Conservation (phyloP, 2,888 invertebrate species). For the Psylliodes chrysocephalus region DNA sequence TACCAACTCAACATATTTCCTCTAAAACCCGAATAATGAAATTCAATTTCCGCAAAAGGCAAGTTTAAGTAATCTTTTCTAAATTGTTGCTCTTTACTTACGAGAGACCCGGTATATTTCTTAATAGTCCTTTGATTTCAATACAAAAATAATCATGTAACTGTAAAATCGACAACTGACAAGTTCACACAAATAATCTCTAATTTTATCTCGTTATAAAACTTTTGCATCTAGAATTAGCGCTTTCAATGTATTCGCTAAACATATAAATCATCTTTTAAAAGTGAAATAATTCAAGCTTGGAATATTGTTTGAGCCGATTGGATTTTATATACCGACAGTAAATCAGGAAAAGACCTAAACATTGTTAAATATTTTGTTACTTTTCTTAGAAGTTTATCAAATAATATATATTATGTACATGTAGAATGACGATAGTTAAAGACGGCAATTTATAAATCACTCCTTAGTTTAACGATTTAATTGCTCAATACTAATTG, state of each 20-base stretch:
- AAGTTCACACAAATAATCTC: background rate
- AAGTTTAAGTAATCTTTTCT: too few relatives aligned
- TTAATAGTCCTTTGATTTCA: background rate
- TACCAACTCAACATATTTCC: too few relatives aligned
- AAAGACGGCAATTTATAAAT: constrained; percentile 8
- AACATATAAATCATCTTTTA: constrained; percentile 24
- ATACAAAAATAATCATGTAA: background rate
- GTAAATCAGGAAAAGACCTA: constrained; percentile 19
- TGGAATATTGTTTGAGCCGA: constrained; percentile 15
- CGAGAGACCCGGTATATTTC: too few relatives aligned
- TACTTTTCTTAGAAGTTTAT: constrained; percentile 7
- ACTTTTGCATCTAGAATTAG: background rate
- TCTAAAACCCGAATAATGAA: too few relatives aligned
- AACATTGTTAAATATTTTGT: constrained; percentile 10
- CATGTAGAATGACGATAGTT: background rate
- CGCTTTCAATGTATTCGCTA: constrained; percentile 17
- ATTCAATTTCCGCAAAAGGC: too few relatives aligned
- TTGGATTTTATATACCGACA: constrained; percentile 23
- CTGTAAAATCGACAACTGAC: constrained; percentile 2
- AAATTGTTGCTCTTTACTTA: too few relatives aligned
- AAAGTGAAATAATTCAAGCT: constrained; percentile 25
- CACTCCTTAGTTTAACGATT: constrained; percentile 15
- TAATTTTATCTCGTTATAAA: background rate
- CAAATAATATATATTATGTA: background rate
- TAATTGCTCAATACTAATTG: constrained; percentile 13